These are phyloP conservation scores for Melanargia galathea DNA, from an alignment of 2,888 invertebrate species.

Conservation along the genomic window DNA sequence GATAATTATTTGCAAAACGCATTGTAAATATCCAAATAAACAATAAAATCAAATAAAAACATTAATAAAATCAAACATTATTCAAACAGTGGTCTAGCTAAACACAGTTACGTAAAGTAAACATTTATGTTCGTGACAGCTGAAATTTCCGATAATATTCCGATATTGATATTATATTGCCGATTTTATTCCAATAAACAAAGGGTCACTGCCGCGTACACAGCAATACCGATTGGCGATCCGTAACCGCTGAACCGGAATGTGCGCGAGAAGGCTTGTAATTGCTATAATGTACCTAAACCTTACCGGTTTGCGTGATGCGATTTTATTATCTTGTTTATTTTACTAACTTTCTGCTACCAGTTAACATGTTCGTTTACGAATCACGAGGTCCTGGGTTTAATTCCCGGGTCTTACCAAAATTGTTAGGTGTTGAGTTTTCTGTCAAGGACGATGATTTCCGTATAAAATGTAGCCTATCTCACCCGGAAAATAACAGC, in stretches of 20 bases:
- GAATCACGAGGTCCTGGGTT: too few relatives aligned
- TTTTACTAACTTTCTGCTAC: too few relatives aligned
- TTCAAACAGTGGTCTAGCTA: neutral
- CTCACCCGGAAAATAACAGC: too few relatives aligned
- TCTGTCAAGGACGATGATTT: too few relatives aligned
- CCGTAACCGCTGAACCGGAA: neutral
- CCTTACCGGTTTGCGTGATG: neutral
- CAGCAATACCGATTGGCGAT: neutral
- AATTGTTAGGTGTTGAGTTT: too few relatives aligned
- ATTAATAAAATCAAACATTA: neutral
- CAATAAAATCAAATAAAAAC: too few relatives aligned
- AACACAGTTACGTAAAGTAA: neutral
- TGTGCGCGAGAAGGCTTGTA: neutral
- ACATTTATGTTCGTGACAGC: neutral
- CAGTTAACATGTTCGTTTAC: too few relatives aligned
- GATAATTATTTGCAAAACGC: too few relatives aligned
- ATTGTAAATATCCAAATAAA: too few relatives aligned
- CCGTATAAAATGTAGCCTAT: too few relatives aligned
- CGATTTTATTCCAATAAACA: conserved; percentile 13
- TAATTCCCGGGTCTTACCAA: too few relatives aligned
- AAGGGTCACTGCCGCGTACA: conserved; percentile 7
- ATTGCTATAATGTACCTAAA: neutral
- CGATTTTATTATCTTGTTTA: neutral
- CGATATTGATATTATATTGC: neutral
- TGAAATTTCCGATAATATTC: conserved; percentile 2